Evolutionary conservation across 2,888 invertebrate genomes (phyloP).

Genomic region (Apodemia hepburni): DNA sequence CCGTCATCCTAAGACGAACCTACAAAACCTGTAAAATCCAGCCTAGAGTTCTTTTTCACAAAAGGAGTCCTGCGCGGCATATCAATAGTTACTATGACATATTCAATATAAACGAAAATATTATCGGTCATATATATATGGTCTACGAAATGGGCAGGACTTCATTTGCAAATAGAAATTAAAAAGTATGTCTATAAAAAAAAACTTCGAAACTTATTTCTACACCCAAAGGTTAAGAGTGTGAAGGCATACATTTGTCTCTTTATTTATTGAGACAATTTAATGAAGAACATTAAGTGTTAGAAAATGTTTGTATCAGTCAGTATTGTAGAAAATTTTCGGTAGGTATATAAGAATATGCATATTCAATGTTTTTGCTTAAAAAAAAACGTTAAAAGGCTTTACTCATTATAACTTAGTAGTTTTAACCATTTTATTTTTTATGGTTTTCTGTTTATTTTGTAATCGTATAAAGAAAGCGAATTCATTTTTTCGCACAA

Average conservation of each 20-base stretch:
- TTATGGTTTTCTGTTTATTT: too few relatives aligned
- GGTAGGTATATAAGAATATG: neutral
- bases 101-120: neutral
- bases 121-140: neutral
- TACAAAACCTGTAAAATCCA: conserved; percentile 13
- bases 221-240: neutral
- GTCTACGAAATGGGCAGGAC: neutral
- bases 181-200: neutral
- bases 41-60: neutral
- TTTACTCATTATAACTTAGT: too few relatives aligned
- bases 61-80: neutral
- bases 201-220: neutral
- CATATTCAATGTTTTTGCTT: too few relatives aligned
- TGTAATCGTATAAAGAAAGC: too few relatives aligned
- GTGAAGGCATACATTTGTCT: too few relatives aligned
- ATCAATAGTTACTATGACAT: neutral
- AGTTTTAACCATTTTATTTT: too few relatives aligned
- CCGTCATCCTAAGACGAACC: conserved; percentile 10
- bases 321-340: conserved; percentile 1
- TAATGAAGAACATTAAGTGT: neutral
- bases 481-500: too few relatives aligned
- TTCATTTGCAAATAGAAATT: neutral
- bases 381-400: too few relatives aligned
- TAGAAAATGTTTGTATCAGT: neutral
- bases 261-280: too few relatives aligned